Evolutionary conservation across 2,113 vertebrate genomes (phyloP), one percentile per base, ranked within the genome.

Genomic region (Daboia siamensis): DNA sequence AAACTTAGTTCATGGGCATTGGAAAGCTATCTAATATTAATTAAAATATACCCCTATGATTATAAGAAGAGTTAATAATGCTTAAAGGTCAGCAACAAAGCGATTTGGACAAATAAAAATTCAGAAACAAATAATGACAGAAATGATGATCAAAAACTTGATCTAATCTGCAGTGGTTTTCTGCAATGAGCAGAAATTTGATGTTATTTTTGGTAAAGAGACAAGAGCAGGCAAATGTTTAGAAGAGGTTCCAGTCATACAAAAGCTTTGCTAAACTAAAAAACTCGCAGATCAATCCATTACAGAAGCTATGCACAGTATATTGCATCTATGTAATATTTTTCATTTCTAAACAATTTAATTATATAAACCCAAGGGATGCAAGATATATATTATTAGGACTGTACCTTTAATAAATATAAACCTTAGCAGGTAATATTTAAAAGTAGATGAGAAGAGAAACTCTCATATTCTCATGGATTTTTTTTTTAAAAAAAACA

Each of bases 31-130:
- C 64, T 85, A 90, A 69, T 1, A 39, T 20, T 5, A 56, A 4
- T 87, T 89, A 23, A 91, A 23, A 56, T 13, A 91, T 23, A 46
- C 52, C n/a, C 94, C 4, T 93, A 93, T 69, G 56, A 95, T 94
- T 24, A 61, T 24, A 91, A 26, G 89, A n/a, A 11, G 33, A 93
- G 64, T 23, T 59, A 48, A 8, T 69, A 56, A 51, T 86, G 55
- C 23, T 51, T 24, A 48, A 86, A 26, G 17, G 91, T 9, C 44
- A 88, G 33, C 85, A 24, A 93, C 93, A 93, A 92, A 74, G 15
- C 92, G 3, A 86, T 9, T 90, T 21, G 92, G 92, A 33, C 24
- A 92, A 10, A 93, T 4, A 90, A 95, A 94, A 93, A 87, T 51
- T 74, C 90, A 20, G 17, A 24, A 48, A 61, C 64, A 95, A 93